phyloP scores from a whole-genome alignment of 1,140 invertebrate genomes.

The Babylonia areolata region DNA sequence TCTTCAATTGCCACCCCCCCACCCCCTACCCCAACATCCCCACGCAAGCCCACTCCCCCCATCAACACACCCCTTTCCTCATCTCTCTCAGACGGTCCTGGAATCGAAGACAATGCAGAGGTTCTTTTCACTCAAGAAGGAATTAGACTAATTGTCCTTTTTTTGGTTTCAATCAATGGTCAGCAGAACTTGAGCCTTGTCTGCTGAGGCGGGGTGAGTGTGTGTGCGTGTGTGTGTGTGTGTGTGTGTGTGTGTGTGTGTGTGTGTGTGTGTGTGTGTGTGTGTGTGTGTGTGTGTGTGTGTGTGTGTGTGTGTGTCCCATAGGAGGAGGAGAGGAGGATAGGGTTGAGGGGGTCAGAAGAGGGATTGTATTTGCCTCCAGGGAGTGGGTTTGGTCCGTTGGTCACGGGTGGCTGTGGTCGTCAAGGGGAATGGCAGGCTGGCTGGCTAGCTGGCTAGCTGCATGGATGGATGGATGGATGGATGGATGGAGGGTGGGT shows the following conservation, averaged over 20 bases:
- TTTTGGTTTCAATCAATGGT: background rate
- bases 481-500: no score
- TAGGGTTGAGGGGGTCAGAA: no score
- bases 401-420: no score
- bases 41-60: no score
- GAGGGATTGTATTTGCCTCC: no score
- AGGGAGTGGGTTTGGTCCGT: no score
- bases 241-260: conserved; percentile 13
- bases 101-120: background rate
- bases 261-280: conserved; percentile 25
- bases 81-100: background rate
- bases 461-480: no score
- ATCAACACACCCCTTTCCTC: background rate
- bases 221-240: conserved; percentile 9
- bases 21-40: no score
- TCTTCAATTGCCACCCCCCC: background rate
- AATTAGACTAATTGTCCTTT: background rate
- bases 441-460: no score
- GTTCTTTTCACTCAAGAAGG: background rate
- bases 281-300: conserved; percentile 5
- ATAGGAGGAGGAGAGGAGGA: no score
- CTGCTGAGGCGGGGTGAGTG: background rate
- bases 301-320: background rate
- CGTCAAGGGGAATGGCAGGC: no score
- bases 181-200: background rate